phyloP scores from a whole-genome alignment of 2,113 vertebrate genomes.

The Dasyornis broadbenti region DNA sequence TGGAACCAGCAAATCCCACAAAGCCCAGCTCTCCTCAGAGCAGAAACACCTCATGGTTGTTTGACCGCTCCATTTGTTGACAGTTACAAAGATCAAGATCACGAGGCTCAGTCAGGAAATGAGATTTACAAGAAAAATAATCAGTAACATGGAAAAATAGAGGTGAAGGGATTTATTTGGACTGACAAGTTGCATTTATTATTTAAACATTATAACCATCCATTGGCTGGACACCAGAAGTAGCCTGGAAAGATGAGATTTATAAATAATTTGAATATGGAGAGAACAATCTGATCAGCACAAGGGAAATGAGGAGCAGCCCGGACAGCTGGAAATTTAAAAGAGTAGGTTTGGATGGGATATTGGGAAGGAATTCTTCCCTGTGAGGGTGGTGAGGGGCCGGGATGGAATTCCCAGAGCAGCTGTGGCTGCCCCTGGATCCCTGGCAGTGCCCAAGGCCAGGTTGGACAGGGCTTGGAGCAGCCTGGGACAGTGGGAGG shows the following conservation, averaged over 20 bases:
- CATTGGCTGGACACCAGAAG: not conserved
- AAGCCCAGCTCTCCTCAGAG: not conserved
- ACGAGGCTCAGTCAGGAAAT: not conserved
- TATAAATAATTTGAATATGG: not conserved
- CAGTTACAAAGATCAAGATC: not conserved
- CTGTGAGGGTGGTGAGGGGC: too few species aligned
- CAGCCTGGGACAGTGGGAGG: not conserved
- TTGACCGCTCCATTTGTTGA: not conserved
- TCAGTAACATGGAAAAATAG: not conserved
- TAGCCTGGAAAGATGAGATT: not conserved
- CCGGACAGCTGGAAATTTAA: not conserved
- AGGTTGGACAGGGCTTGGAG: not conserved
- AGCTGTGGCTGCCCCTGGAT: too few species aligned
- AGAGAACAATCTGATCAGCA: not conserved
- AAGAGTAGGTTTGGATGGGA: not conserved
- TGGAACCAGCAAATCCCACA: not conserved
- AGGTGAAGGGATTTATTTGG: slow-evolving; percentile 3
- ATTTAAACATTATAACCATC: slow-evolving; percentile 16
- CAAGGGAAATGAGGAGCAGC: not conserved
- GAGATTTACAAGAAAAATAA: not conserved
- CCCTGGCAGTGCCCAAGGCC: too few species aligned
- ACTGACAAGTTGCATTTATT: slow-evolving; percentile 52
- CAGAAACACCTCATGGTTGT: not conserved
- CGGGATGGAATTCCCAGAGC: too few species aligned
- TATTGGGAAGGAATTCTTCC: too few species aligned